Percentiles rank a stretch among this genome's conserved stretches.
phyloP scores from a whole-genome alignment of 2,113 vertebrate species.

The Brachypteracias leptosomus region DNA sequence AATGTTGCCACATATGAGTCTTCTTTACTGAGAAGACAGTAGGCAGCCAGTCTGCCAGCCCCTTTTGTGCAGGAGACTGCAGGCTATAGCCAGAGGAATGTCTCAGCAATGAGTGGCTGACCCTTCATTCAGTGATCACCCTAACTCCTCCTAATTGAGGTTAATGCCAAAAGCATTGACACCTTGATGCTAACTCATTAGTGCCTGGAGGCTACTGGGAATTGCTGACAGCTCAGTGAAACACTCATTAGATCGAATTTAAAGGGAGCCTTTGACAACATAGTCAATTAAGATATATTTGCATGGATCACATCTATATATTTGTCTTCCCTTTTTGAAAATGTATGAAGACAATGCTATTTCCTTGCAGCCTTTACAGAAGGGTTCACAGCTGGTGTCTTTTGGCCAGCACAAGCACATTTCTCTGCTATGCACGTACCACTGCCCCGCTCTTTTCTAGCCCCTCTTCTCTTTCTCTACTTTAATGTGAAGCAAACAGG shows the following conservation, averaged over 20 bases:
- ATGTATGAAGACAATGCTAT: neutral
- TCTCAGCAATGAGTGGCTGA: constrained; percentile 2
- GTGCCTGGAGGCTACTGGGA: constrained; percentile 25
- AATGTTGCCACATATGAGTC: neutral
- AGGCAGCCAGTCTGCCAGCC: neutral
- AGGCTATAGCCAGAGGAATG: constrained; percentile 18
- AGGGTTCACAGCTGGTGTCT: neutral
- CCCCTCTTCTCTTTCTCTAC: neutral
- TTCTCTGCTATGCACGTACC: neutral
- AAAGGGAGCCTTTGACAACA: neutral
- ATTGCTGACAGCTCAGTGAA: neutral
- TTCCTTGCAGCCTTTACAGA: neutral
- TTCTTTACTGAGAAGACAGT: neutral
- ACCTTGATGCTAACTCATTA: constrained; percentile 32
- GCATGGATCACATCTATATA: neutral
- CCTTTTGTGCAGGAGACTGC: neutral
- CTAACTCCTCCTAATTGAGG: constrained; percentile 55
- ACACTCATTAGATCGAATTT: neutral
- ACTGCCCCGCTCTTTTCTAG: neutral
- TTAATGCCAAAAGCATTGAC: constrained; percentile 57
- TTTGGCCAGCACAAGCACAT: neutral
- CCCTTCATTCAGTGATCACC: constrained; percentile 1
- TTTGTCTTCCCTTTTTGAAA: neutral
- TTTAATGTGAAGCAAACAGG: neutral
- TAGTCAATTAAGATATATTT: neutral